A percentile compares a stretch with the other conserved stretches of the same genome.
These are phyloP conservation scores for Gastrophryne carolinensis DNA, from an alignment of 2,797 vertebrate genomes.

Conservation along the genomic window DNA sequence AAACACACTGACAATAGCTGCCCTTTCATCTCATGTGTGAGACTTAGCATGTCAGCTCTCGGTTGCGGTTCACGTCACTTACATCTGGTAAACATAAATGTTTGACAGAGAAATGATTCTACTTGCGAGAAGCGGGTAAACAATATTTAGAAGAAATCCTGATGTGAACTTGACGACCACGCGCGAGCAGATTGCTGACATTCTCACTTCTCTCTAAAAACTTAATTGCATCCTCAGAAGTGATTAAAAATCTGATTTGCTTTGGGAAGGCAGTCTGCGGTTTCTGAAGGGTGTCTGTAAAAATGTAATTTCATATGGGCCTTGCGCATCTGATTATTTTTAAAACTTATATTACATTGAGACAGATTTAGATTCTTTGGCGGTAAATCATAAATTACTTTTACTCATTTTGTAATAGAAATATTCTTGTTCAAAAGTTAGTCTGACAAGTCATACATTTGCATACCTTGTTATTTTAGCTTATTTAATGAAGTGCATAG, in stretches of 20 bases:
- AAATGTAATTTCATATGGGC: constrained; percentile 28
- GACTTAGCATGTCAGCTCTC: constrained; percentile 38
- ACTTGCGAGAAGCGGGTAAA: constrained; percentile 30
- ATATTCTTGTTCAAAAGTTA: neutral
- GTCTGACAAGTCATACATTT: neutral
- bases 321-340: constrained; percentile 16
- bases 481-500: neutral
- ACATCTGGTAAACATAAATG: constrained; percentile 50
- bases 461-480: neutral
- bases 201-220: constrained; percentile 12
- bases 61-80: constrained; percentile 42
- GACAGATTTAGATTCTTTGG: neutral
- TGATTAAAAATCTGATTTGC: constrained; percentile 32
- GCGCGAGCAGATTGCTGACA: constrained; percentile 13
- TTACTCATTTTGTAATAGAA: neutral
- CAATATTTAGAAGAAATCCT: constrained; percentile 29
- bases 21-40: constrained; percentile 44
- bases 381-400: neutral
- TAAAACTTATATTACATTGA: constrained; percentile 8
- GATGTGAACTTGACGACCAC: neutral
- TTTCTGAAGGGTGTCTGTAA: constrained; percentile 2
- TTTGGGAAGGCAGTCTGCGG: constrained; percentile 9
- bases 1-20: constrained; percentile 39
- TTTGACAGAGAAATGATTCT: constrained; percentile 38
- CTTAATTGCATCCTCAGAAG: constrained; percentile 31